A percentile compares a stretch with the other conserved stretches of the same genome.
Conservation (phyloP, 2,888 invertebrate species). For the Dioctria rufipes region DNA sequence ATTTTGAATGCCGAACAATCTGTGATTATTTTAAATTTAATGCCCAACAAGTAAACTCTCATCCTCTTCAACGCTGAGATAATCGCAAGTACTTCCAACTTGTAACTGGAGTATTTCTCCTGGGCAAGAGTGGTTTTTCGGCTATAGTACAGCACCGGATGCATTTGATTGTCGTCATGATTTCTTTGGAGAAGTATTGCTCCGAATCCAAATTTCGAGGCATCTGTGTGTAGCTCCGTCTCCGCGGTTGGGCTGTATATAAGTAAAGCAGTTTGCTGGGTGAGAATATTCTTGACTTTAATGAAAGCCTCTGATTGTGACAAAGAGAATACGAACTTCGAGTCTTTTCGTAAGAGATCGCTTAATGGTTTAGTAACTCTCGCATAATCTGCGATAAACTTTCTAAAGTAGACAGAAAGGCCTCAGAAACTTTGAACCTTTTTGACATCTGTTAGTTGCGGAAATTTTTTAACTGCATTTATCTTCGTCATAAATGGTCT, state of each 20-base stretch:
- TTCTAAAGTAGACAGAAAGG: slow-evolving; percentile 60
- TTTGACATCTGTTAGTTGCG: slow-evolving; percentile 60
- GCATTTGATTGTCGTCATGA: slow-evolving; percentile 51
- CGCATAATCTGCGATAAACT: slow-evolving; percentile 1
- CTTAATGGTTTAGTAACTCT: slow-evolving; percentile 61
- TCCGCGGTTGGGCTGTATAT: slow-evolving; percentile 57
- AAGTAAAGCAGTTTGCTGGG: slow-evolving; percentile 55
- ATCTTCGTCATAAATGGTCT: slow-evolving; percentile 60
- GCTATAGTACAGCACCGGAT: slow-evolving; percentile 55
- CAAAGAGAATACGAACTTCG: slow-evolving; percentile 53
- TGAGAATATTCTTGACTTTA: slow-evolving; percentile 54
- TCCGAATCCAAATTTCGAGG: slow-evolving; percentile 59
- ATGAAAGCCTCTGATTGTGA: slow-evolving; percentile 54
- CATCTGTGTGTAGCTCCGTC: slow-evolving; percentile 61
- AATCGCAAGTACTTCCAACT: slow-evolving; percentile 60
- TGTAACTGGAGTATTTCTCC: slow-evolving; percentile 63
- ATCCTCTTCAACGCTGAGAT: slow-evolving; percentile 55
- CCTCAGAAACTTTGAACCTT: slow-evolving; percentile 63
- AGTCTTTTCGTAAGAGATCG: slow-evolving; percentile 3
- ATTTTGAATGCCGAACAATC: no score
- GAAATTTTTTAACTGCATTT: slow-evolving; percentile 61
- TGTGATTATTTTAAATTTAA: no score
- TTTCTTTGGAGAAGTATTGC: slow-evolving; percentile 59
- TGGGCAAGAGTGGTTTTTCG: slow-evolving; percentile 59
- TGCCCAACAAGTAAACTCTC: no score